phyloP scores from a whole-genome alignment of 2,797 vertebrate species.

The Okamejei kenojei region DNA sequence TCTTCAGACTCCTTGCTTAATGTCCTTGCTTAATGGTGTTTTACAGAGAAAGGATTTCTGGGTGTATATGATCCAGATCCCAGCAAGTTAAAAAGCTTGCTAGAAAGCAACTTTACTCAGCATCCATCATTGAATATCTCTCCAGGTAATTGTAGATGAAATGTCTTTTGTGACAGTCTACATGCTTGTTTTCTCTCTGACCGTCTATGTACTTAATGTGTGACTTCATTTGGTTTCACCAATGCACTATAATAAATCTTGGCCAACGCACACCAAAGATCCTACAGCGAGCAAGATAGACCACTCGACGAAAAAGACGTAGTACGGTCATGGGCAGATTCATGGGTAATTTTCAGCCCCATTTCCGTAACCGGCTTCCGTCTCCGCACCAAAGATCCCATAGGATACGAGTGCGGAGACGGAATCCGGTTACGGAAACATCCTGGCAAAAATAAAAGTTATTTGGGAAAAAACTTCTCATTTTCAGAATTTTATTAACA shows the following conservation, averaged over 20 bases:
- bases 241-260: background rate
- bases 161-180: background rate
- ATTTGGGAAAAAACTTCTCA: too few species aligned
- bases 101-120: slow-evolving; percentile 34
- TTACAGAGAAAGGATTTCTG: slow-evolving; percentile 70
- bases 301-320: too few species aligned
- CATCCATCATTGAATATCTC: background rate
- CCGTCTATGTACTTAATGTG: background rate
- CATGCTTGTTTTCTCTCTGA: background rate
- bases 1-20: slow-evolving; percentile 34
- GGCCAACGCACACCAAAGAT: too few species aligned
- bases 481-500: too few species aligned
- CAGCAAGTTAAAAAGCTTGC: slow-evolving; percentile 52
- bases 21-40: slow-evolving; percentile 21
- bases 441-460: too few species aligned
- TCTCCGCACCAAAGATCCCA: too few species aligned
- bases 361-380: too few species aligned
- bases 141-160: background rate
- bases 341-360: too few species aligned
- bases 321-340: too few species aligned
- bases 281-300: too few species aligned
- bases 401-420: too few species aligned
- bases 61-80: slow-evolving; percentile 63
- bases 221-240: background rate
- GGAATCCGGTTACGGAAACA: too few species aligned